Evolutionary conservation across 2,888 invertebrate species (phyloP).

Genomic region (Myopa testacea): DNA sequence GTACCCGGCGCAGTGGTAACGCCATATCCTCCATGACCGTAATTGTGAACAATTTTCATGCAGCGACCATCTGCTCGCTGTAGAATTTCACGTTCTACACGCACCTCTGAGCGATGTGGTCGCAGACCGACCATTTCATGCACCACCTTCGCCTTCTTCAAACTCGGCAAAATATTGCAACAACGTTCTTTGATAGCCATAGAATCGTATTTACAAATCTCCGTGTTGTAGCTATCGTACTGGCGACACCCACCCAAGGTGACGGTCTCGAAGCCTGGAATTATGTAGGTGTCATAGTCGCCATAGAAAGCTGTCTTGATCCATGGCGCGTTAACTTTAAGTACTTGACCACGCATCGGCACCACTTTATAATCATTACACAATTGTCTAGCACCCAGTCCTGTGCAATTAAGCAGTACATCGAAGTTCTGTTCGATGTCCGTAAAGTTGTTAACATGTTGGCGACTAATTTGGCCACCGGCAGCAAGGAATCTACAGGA

Average conservation of each 20-base stretch:
- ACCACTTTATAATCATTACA: slow-evolving; percentile 81
- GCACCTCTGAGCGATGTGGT: slow-evolving; percentile 79
- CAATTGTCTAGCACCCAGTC: slow-evolving; percentile 82
- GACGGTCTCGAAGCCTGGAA: slow-evolving; percentile 80
- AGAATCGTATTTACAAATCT: slow-evolving; percentile 78
- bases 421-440: slow-evolving; percentile 75
- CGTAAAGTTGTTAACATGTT: slow-evolving; percentile 73
- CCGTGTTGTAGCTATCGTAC: slow-evolving; percentile 79
- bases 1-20: slow-evolving; percentile 92
- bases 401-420: slow-evolving; percentile 86
- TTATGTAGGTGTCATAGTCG: slow-evolving; percentile 86
- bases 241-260: slow-evolving; percentile 89
- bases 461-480: slow-evolving; percentile 75
- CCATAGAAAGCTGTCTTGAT: slow-evolving; percentile 88
- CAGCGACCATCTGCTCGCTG: slow-evolving; percentile 66
- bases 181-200: slow-evolving; percentile 84
- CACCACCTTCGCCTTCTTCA: slow-evolving; percentile 73
- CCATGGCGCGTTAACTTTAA: slow-evolving; percentile 88
- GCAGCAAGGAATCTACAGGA: slow-evolving; percentile 70
- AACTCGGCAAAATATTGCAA: slow-evolving; percentile 78
- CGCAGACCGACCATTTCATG: slow-evolving; percentile 82
- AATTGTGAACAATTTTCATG: slow-evolving; percentile 86
- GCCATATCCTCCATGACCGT: slow-evolving; percentile 96
- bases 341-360: slow-evolving; percentile 86
- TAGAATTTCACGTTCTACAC: slow-evolving; percentile 77